Conservation (phyloP, 2,113 vertebrate species). For the Oryzias celebensis region DNA sequence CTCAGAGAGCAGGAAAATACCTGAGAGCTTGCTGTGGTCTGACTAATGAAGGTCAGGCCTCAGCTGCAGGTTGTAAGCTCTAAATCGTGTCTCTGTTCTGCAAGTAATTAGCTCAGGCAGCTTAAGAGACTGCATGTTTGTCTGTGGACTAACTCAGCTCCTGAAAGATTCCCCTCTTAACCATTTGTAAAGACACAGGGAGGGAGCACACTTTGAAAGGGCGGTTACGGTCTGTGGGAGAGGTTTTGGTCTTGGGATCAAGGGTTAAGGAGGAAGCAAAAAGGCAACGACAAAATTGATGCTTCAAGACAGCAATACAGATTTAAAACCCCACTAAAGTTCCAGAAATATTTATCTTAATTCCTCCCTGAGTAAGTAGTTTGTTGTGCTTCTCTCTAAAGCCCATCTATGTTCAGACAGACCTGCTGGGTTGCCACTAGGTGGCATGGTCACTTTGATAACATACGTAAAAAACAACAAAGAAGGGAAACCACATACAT, state of each 20-base stretch:
- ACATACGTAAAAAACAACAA: constrained; percentile 24
- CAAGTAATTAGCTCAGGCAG: constrained; percentile 51
- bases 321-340: constrained; percentile 2
- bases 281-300: constrained; percentile 24
- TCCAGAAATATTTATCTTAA: constrained; percentile 21
- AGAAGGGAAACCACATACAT: constrained; percentile 21
- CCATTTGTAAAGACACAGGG: constrained; percentile 41
- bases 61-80: constrained; percentile 50
- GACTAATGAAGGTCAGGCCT: constrained; percentile 64
- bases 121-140: constrained; percentile 21
- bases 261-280: constrained; percentile 30
- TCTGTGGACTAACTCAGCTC: constrained; percentile 16
- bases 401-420: constrained; percentile 6
- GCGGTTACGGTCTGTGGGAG: constrained; percentile 45
- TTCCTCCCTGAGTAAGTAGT: not conserved
- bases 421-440: constrained; percentile 58
- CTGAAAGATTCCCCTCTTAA: constrained; percentile 9
- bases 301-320: constrained; percentile 23
- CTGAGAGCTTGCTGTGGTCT: constrained; percentile 49
- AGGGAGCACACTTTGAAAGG: constrained; percentile 43
- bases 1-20: constrained; percentile 45
- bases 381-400: constrained; percentile 23
- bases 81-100: constrained; percentile 27
- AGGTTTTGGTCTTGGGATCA: constrained; percentile 31
- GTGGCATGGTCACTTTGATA: constrained; percentile 69